Conservation (phyloP, 2,113 vertebrate species). For the Trematomus loennbergii region DNA sequence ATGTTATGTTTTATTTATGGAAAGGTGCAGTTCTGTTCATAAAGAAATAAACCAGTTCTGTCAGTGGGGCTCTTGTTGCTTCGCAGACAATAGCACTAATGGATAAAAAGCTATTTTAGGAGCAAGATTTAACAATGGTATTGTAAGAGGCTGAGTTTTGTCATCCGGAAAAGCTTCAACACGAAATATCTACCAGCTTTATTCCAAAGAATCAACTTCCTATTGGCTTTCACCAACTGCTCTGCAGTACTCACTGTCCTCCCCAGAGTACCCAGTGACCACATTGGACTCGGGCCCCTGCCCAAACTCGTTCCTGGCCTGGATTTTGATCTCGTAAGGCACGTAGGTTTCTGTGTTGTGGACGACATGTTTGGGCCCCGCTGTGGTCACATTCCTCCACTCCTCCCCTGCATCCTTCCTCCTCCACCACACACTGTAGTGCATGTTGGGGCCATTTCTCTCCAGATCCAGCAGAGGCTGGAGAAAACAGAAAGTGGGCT, state of each 20-base stretch:
- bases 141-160: not conserved
- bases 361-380: conserved; percentile 83
- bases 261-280: conserved; percentile 92
- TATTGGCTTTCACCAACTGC: not conserved
- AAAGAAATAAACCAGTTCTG: not conserved
- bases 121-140: not conserved
- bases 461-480: conserved; percentile 84
- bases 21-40: not conserved
- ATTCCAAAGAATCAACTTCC: not conserved
- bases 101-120: not conserved
- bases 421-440: conserved; percentile 91
- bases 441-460: conserved; percentile 91
- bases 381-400: conserved; percentile 89
- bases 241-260: conserved; percentile 89
- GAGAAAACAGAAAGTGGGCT: not conserved
- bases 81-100: not conserved
- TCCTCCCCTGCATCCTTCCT: conserved; percentile 84
- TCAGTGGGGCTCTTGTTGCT: not conserved
- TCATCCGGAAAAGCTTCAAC: not conserved
- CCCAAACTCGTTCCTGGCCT: conserved; percentile 93
- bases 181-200: not conserved
- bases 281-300: conserved; percentile 88
- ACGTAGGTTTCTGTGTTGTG: conserved; percentile 90
- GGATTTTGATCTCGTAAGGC: conserved; percentile 94
- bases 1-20: not conserved